These are phyloP conservation scores for Baccha elongata DNA, from an alignment of 2,888 invertebrate species.

Conservation along the genomic window DNA sequence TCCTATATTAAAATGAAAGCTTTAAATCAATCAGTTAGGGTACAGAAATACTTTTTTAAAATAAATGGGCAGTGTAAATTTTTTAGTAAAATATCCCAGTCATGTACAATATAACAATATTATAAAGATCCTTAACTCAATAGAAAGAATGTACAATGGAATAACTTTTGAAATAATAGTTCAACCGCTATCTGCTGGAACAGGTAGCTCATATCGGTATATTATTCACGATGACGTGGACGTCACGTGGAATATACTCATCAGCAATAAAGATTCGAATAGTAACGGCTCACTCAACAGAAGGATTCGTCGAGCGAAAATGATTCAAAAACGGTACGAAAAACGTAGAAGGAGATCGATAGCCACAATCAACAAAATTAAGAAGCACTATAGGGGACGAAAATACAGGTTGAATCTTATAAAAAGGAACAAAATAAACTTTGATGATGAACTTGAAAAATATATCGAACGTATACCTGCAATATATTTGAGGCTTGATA, in stretches of 20 bases:
- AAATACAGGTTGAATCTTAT: slow-evolving; percentile 7
- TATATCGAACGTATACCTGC: not conserved
- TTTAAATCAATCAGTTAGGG: not conserved
- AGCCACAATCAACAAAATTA: not conserved
- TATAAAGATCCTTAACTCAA: slow-evolving; percentile 1
- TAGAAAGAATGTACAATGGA: slow-evolving; percentile 23
- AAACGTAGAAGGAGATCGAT: not conserved
- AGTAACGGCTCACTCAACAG: slow-evolving; percentile 7
- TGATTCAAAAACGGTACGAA: slow-evolving; percentile 2
- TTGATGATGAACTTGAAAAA: not conserved
- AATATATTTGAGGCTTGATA: not conserved
- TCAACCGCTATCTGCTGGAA: not conserved
- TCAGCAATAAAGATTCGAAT: not conserved
- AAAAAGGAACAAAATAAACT: not conserved
- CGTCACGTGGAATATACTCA: not conserved
- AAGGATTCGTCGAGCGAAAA: not conserved
- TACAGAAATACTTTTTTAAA: not conserved
- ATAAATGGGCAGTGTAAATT: slow-evolving; percentile 22
- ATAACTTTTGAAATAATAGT: slow-evolving; percentile 24
- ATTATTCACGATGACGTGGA: slow-evolving; percentile 11
- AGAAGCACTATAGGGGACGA: not conserved
- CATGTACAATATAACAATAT: slow-evolving; percentile 6
- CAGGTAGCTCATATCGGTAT: slow-evolving; percentile 19
- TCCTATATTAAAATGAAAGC: not conserved
- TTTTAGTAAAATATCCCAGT: not conserved